Base-by-base conservation (phyloP, 2,888 invertebrate genomes). In the Epinotia brunnichana region DNA sequence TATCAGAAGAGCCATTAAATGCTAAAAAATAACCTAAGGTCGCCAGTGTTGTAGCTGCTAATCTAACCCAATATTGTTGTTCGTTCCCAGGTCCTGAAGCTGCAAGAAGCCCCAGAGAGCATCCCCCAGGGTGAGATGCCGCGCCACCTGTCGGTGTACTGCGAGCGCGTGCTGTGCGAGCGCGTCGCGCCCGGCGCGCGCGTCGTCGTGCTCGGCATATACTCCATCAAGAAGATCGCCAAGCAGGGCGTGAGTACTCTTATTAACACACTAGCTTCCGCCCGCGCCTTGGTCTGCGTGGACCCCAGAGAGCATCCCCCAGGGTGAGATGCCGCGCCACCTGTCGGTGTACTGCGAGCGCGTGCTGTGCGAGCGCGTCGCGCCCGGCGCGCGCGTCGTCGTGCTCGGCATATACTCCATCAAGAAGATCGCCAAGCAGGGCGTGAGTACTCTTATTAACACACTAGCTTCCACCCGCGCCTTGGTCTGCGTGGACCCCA, bases 311-410 rank as follows among this genome's bases (percentile, higher is more conserved):
- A 91, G 87, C 74, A 94, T 94, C 73, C 98, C 98, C 0, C 98
- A 99, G 83, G 99, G 99, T 60, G 99, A 99, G 93, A 97, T 99
- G 94, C 99, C 99, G 0, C 95, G 99, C 0, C 99, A 99, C 88
- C 93, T 99, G 81, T 97, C 98, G 77, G 94, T 99, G 7, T 99
- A 98, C 87, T 97, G 97, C 83, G 99, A 99, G 84, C 95, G 99
- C 82, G 95, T 94, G 76, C 92, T 99, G 71, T 99, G 99, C 85
- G 99, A 99, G 87, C 95, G 96, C 78, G 97, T 98, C 17, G 98
- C 99, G 0, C 99, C 99, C 10, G 99, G 99, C 0, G 99, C 99
- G 81, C 94, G 98, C 70, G 97, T 99, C 19, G 95, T 97, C 2
- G 96, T 99, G 75, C 95, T 99, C 75, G 99, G 99, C 3, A 97